Evolutionary conservation across 2,113 vertebrate species (phyloP).

Genomic region (Ammodytes marinus): DNA sequence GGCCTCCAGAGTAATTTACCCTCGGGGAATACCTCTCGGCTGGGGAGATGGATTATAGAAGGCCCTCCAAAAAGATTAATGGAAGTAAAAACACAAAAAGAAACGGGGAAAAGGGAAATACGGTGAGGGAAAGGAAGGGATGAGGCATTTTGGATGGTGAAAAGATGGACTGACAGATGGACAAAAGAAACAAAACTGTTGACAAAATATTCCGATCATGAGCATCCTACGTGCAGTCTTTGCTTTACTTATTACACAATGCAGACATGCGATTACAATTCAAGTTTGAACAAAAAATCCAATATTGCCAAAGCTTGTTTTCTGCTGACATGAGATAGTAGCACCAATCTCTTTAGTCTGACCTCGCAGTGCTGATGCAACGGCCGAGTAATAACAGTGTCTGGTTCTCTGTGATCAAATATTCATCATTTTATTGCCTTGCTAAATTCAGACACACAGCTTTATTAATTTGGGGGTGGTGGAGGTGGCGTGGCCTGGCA

Average conservation of each 20-base stretch:
- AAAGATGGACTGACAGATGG: conserved; percentile 45
- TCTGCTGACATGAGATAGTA: conserved; percentile 64
- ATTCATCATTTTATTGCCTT: conserved; percentile 84
- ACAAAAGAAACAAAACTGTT: conserved; percentile 14
- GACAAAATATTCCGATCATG: conserved; percentile 23
- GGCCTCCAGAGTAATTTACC: conserved; percentile 99
- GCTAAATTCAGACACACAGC: conserved; percentile 81
- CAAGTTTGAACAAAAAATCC: conserved; percentile 49
- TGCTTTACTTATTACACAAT: conserved; percentile 13
- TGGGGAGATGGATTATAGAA: conserved; percentile 97
- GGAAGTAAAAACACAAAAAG: conserved; percentile 87
- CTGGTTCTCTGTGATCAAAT: conserved; percentile 81
- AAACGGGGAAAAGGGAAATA: conserved; percentile 17
- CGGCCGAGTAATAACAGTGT: conserved; percentile 77
- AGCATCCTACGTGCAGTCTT: not conserved
- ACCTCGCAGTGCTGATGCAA: conserved; percentile 78
- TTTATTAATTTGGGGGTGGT: conserved; percentile 80
- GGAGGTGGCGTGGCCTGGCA: conserved; percentile 48
- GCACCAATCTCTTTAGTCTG: conserved; percentile 66
- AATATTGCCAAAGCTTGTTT: conserved; percentile 52
- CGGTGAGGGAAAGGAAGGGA: conserved; percentile 23
- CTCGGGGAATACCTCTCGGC: conserved; percentile 94
- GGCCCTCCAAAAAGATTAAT: conserved; percentile 97
- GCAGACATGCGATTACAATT: conserved; percentile 8
- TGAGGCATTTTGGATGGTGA: conserved; percentile 32